These are phyloP conservation scores for Hyposmocoma kahamanoa DNA, from an alignment of 1,140 invertebrate species.

Conservation along the genomic window DNA sequence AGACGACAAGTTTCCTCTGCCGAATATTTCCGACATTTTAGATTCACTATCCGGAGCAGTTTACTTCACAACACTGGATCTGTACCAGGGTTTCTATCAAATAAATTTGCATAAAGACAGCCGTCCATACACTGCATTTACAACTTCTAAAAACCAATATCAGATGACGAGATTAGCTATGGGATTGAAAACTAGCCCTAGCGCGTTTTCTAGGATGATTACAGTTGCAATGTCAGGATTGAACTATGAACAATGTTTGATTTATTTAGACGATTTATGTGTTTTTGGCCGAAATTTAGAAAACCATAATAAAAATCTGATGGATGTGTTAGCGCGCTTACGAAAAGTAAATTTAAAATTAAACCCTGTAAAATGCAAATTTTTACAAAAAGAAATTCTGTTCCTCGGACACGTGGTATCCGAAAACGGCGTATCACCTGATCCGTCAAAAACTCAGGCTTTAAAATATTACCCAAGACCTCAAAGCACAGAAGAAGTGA, in stretches of 20 bases:
- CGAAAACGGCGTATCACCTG: slow-evolving; percentile 49
- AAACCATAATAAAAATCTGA: slow-evolving; percentile 42
- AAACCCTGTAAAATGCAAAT: slow-evolving; percentile 42
- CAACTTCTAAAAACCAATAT: slow-evolving; percentile 28
- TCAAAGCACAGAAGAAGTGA: slow-evolving; percentile 46
- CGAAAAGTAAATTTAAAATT: slow-evolving; percentile 47
- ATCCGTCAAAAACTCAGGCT: slow-evolving; percentile 50
- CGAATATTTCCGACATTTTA: slow-evolving; percentile 4
- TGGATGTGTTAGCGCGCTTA: slow-evolving; percentile 30
- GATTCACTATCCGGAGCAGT: slow-evolving; percentile 33
- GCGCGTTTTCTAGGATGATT: slow-evolving; percentile 38
- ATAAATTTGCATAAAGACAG: slow-evolving; percentile 50
- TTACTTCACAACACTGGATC: slow-evolving; percentile 70
- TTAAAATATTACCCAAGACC: slow-evolving; percentile 50
- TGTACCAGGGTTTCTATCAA: slow-evolving; percentile 71
- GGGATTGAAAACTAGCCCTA: slow-evolving; percentile 40
- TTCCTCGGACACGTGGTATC: slow-evolving; percentile 62
- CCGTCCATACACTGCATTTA: slow-evolving; percentile 56
- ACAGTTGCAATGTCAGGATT: slow-evolving; percentile 40
- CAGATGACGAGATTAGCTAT: slow-evolving; percentile 53
- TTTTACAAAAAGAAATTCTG: slow-evolving; percentile 51
- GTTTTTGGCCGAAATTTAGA: slow-evolving; percentile 43
- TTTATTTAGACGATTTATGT: slow-evolving; percentile 62
- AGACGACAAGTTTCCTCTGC: slow-evolving; percentile 1
- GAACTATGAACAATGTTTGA: slow-evolving; percentile 30